phyloP scores from a whole-genome alignment of 2,888 invertebrate genomes.

The Trachelus tabidus region DNA sequence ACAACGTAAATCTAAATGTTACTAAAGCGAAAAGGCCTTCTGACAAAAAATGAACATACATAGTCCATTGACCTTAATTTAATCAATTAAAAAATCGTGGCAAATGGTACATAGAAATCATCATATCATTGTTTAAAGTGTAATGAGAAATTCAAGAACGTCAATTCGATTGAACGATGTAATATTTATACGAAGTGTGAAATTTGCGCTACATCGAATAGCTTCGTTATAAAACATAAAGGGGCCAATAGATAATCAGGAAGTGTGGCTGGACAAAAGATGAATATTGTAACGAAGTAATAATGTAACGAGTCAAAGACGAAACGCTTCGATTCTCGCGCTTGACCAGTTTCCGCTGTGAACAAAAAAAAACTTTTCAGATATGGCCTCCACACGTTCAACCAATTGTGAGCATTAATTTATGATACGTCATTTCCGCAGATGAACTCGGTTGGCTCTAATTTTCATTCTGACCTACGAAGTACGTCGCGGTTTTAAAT shows the following conservation, averaged over 20 bases:
- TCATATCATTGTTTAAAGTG: neutral
- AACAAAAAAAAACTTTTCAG: neutral
- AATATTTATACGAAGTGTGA: neutral
- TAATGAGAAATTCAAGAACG: neutral
- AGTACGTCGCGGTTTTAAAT: conserved; percentile 5
- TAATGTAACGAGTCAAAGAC: neutral
- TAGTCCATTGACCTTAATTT: neutral
- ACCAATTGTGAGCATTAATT: neutral
- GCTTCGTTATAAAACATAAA: neutral
- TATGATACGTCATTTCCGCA: neutral
- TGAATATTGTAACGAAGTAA: neutral
- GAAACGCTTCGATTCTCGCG: neutral
- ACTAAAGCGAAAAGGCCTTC: neutral
- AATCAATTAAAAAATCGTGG: neutral
- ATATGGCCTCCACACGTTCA: neutral
- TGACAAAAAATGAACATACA: neutral
- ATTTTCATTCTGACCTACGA: neutral
- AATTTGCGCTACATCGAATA: neutral
- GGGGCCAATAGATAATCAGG: neutral
- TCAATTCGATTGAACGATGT: neutral
- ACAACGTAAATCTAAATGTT: neutral
- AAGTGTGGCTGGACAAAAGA: neutral
- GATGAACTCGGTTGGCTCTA: neutral
- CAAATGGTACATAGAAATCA: neutral
- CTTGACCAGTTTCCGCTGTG: neutral